Base-by-base conservation (phyloP, 2,113 vertebrate species). In the Picathartes gymnocephalus region DNA sequence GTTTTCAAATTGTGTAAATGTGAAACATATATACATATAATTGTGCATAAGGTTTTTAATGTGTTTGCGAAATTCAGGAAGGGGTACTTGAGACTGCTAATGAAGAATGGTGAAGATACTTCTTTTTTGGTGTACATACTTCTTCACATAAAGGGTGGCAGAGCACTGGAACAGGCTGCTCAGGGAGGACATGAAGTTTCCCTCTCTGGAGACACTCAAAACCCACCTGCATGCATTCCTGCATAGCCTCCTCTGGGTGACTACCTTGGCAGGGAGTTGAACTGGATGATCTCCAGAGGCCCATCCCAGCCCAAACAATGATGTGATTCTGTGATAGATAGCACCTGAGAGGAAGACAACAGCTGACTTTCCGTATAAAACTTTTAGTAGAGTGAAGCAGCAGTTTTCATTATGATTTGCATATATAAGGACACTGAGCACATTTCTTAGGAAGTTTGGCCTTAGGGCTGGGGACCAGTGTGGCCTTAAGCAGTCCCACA, bases 391-490 rank as follows among this genome's bases (percentile, higher is more conserved):
- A 62, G 6, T 47, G 53, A 68, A 92, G 61, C 12, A 40, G n/a
- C 40, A 60, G 24, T 39, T 90, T 17, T 58, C 33, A 37, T 31
- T 62, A 3, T 18, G 8, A 6, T 45, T 81, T 4, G 1, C 2
- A 1, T 1, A 2, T 17, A 2, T 20, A 73, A 71, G 27, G 31
- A n/a, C 18, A 3, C 33, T 76, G 37, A 62, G 35, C 35, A 47
- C 13, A 21, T n/a, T 14, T 13, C 14, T 21, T 10, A 13, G 10
- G 27, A 73, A 4, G 11, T 56, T n/a, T 78, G 50, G 9, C 16
- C 2, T 1, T 27, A 7, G 37, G 21, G 6, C 7, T 27, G 31
- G 24, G 20, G 20, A 13, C 13, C 18, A 27, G 13, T 2, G 3
- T 50, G 35, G 44, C 57, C 25, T 17, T 37, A 39, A 68, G 48